These are phyloP conservation scores for Phainopepla nitens DNA, from an alignment of 2,113 vertebrate species.

Conservation along the genomic window DNA sequence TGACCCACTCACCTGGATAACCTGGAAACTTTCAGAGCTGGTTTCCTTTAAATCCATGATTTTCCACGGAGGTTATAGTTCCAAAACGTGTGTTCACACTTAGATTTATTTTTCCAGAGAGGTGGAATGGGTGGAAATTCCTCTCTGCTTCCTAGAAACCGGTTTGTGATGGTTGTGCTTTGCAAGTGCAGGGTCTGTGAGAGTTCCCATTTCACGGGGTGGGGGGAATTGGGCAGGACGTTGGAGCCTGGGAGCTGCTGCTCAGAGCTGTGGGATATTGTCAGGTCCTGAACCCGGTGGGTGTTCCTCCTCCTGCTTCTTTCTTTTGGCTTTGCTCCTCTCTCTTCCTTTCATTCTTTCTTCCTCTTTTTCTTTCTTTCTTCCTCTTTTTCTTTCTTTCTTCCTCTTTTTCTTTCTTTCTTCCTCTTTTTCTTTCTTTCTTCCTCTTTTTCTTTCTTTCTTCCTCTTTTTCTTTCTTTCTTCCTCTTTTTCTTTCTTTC, in stretches of 20 bases:
- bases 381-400: too few species aligned
- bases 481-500: too few species aligned
- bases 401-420: too few species aligned
- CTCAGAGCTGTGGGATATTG: neutral
- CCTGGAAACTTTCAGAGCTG: neutral
- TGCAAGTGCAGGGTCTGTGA: neutral
- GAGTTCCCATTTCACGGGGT: neutral
- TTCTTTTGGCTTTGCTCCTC: too few species aligned
- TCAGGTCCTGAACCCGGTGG: neutral
- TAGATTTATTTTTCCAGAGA: neutral
- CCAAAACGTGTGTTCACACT: fast-evolving
- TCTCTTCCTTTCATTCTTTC: too few species aligned
- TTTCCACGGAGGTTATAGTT: too few species aligned
- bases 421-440: too few species aligned
- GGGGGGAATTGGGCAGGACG: neutral
- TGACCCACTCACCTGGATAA: neutral
- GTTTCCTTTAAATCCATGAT: neutral
- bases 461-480: too few species aligned
- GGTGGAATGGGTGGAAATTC: neutral
- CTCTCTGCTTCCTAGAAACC: neutral
- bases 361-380: too few species aligned
- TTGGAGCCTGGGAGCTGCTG: neutral
- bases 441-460: too few species aligned
- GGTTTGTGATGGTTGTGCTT: neutral
- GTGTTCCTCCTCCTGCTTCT: too few species aligned